These are phyloP conservation scores for Cheilosia urbana DNA, from an alignment of 2,888 invertebrate species.

Conservation along the genomic window DNA sequence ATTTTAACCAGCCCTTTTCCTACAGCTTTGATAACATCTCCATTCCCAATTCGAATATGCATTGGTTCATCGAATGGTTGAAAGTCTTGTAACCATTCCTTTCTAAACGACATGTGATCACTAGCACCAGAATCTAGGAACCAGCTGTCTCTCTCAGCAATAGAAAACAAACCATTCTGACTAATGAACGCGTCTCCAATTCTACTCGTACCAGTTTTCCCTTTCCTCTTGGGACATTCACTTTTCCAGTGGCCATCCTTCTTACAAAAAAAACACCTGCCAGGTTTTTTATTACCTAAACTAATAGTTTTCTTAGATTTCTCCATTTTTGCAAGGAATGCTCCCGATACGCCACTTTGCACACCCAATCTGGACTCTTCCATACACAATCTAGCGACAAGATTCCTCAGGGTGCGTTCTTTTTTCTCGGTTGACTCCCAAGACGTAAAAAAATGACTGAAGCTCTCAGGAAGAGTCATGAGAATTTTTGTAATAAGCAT, in stretches of 20 bases:
- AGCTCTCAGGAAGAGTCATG: slow-evolving; percentile 77
- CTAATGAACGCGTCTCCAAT: slow-evolving; percentile 13
- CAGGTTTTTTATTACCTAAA: slow-evolving; percentile 3
- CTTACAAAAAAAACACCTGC: slow-evolving; percentile 3
- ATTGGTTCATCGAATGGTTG: slow-evolving; percentile 11
- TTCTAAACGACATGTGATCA: slow-evolving; percentile 21
- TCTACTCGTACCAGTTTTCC: background rate
- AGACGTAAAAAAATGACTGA: slow-evolving; percentile 75
- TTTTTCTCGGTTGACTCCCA: slow-evolving; percentile 76
- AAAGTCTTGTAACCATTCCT: slow-evolving; percentile 18
- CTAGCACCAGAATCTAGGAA: slow-evolving; percentile 38
- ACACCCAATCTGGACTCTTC: slow-evolving; percentile 73
- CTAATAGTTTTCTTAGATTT: background rate
- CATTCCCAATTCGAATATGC: slow-evolving; percentile 57
- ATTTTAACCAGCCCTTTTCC: slow-evolving; percentile 70
- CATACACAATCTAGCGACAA: slow-evolving; percentile 74
- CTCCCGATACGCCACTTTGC: slow-evolving; percentile 18
- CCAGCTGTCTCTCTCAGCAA: slow-evolving; percentile 11
- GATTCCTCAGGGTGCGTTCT: slow-evolving; percentile 76
- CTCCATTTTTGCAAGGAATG: slow-evolving; percentile 23
- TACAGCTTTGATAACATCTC: slow-evolving; percentile 52
- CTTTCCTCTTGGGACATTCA: too few species aligned
- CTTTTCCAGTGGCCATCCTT: too few species aligned
- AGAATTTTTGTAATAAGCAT: slow-evolving; percentile 76
- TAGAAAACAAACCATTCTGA: background rate